Percentiles rank a stretch among this genome's conserved stretches.
These are phyloP conservation scores for Aethina tumida DNA, from an alignment of 1,140 invertebrate species.

Conservation along the genomic window DNA sequence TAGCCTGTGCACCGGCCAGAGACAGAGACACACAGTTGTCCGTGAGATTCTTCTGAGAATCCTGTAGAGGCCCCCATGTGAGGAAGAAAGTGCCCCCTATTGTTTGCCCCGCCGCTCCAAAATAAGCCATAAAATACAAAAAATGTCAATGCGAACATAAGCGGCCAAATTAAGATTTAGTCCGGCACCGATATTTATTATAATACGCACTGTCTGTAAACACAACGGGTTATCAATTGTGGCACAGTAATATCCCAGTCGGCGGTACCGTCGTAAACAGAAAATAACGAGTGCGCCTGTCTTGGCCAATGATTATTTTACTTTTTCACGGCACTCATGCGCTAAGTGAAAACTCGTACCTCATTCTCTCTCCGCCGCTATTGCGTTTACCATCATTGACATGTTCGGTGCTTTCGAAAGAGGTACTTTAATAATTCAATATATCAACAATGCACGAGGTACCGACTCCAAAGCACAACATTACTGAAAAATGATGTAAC, in stretches of 20 bases:
- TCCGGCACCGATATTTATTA: conserved; percentile 20
- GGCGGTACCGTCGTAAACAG: conserved; percentile 26
- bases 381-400: too few relatives aligned
- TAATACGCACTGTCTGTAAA: conserved; percentile 11
- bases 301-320: conserved; percentile 30
- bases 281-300: conserved; percentile 26
- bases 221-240: conserved; percentile 29
- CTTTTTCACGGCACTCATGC: conserved; percentile 30
- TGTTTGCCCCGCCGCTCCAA: conserved; percentile 15
- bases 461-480: too few relatives aligned
- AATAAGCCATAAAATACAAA: conserved; percentile 31
- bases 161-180: conserved; percentile 27
- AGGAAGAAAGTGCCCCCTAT: conserved; percentile 28
- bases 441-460: too few relatives aligned
- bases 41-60: conserved; percentile 23
- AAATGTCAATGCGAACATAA: conserved; percentile 28
- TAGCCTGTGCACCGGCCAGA: too few relatives aligned
- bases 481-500: too few relatives aligned
- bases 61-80: conserved; percentile 20
- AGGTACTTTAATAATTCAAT: too few relatives aligned
- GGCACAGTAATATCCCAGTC: conserved; percentile 17
- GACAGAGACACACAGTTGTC: too few relatives aligned
- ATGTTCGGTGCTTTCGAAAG: too few relatives aligned
- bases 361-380: too few relatives aligned
- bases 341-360: too few relatives aligned